These are phyloP conservation scores for Caenorhabditis uteleia DNA, from an alignment of 2,888 invertebrate genomes.

Conservation along the genomic window DNA sequence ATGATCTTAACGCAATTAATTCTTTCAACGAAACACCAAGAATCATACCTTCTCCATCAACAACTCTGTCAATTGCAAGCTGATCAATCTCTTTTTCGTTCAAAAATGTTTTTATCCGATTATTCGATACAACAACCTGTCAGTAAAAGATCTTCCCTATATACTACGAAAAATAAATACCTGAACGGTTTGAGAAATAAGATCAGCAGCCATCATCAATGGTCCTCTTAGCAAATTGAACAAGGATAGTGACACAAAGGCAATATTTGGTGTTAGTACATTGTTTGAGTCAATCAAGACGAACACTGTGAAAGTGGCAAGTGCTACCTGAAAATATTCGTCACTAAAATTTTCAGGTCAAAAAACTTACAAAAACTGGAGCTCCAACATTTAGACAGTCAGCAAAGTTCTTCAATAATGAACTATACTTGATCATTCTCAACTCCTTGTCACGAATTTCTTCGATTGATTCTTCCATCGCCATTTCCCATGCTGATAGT, in stretches of 20 bases:
- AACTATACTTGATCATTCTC: constrained; percentile 51
- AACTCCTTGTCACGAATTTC: constrained; percentile 44
- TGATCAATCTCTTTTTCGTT: constrained; percentile 42
- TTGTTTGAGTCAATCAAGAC: constrained; percentile 54
- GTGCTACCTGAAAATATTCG: constrained; percentile 66
- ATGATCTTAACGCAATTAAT: constrained; percentile 32
- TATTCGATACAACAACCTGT: constrained; percentile 59
- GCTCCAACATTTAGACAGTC: constrained; percentile 64
- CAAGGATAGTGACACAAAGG: constrained; percentile 93
- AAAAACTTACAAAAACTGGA: constrained; percentile 63
- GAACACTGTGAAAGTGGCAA: constrained; percentile 64
- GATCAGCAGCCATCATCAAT: constrained; percentile 72
- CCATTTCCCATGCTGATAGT: constrained; percentile 74
- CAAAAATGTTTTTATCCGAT: constrained; percentile 61
- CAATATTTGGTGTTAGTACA: constrained; percentile 73
- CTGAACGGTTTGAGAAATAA: constrained; percentile 66
- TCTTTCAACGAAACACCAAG: no score
- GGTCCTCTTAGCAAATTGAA: constrained; percentile 80
- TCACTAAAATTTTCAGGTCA: no score
- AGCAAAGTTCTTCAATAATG: constrained; percentile 58
- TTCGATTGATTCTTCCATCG: constrained; percentile 61
- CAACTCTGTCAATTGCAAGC: constrained; percentile 31
- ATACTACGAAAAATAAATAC: constrained; percentile 13
- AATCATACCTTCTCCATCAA: constrained; percentile 38
- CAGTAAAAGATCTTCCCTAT: not conserved